A percentile compares a stretch with the other conserved stretches of the same genome.
Conservation (phyloP, 2,113 vertebrate species). For the Triplophysa siluroides region DNA sequence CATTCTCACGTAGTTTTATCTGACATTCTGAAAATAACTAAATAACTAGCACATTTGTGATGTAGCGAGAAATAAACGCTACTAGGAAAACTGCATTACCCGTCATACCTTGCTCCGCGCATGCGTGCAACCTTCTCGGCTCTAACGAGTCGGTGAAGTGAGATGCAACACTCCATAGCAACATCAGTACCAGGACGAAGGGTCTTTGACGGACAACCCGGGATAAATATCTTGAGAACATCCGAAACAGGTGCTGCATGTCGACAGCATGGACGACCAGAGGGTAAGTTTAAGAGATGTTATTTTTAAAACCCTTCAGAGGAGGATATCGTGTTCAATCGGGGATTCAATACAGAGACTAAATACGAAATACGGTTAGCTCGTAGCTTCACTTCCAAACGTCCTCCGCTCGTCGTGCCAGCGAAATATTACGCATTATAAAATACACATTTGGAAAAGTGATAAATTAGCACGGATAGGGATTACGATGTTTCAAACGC, state of each 20-base stretch:
- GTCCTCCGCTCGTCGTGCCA: conserved; percentile 24
- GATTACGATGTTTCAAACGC: background rate
- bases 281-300: conserved; percentile 68
- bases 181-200: conserved; percentile 72
- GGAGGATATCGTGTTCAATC: conserved; percentile 40
- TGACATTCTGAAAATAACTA: too few relatives aligned
- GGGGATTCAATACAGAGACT: background rate
- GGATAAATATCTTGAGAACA: conserved; percentile 37
- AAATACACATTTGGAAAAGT: background rate
- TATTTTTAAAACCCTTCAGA: conserved; percentile 58
- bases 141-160: conserved; percentile 65
- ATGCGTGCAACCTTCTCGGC: conserved; percentile 62
- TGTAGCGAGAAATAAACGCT: background rate
- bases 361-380: conserved; percentile 22
- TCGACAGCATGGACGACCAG: conserved; percentile 73
- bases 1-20: too few relatives aligned
- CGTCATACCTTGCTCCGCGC: conserved; percentile 60
- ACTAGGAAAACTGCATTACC: conserved; percentile 59
- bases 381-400: conserved; percentile 21
- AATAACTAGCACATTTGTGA: too few relatives aligned
- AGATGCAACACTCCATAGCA: conserved; percentile 72
- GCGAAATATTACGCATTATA: background rate
- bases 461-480: background rate
- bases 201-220: conserved; percentile 28
- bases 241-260: conserved; percentile 48